These are phyloP conservation scores for Gasterosteus aculeatus DNA, from an alignment of 2,113 vertebrate genomes.

Conservation along the genomic window DNA sequence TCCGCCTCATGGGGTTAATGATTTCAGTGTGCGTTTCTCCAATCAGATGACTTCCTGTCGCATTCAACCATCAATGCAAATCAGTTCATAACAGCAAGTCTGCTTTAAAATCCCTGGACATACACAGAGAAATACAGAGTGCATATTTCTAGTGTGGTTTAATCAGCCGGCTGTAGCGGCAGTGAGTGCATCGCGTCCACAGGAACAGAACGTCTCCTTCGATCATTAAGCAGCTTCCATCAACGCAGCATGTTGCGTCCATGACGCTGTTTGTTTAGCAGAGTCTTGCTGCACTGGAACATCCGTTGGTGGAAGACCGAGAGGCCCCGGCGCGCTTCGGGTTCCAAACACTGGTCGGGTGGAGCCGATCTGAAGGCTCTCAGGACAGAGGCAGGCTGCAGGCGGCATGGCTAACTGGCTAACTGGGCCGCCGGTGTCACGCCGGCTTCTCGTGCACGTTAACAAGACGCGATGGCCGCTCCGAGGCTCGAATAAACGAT, in stretches of 20 bases:
- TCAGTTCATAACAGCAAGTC: constrained; percentile 8
- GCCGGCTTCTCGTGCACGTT: background rate
- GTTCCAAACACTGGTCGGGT: constrained; percentile 37
- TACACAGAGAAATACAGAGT: constrained; percentile 12
- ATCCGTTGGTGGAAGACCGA: constrained; percentile 31
- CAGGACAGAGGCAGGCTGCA: constrained; percentile 35
- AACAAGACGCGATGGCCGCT: background rate
- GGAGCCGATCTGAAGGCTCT: constrained; percentile 47
- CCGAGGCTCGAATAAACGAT: constrained; percentile 21
- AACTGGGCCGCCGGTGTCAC: constrained; percentile 62
- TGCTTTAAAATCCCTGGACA: background rate
- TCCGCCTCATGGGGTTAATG: constrained; percentile 17
- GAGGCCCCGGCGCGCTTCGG: constrained; percentile 14
- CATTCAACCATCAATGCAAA: background rate
- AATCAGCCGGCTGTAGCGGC: constrained; percentile 9
- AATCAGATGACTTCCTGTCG: background rate
- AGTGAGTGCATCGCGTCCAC: background rate
- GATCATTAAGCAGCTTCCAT: background rate
- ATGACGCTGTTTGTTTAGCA: constrained; percentile 23
- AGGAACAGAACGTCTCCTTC: constrained; percentile 14
- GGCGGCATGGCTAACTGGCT: too few relatives aligned
- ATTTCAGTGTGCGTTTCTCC: constrained; percentile 16
- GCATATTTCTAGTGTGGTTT: background rate
- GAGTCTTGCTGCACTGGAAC: constrained; percentile 21
- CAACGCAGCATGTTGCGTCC: constrained; percentile 31